Percentiles rank a stretch among this genome's conserved stretches.
Evolutionary conservation across 2,113 vertebrate genomes (phyloP).

Genomic region (Ptilonorhynchus violaceus): DNA sequence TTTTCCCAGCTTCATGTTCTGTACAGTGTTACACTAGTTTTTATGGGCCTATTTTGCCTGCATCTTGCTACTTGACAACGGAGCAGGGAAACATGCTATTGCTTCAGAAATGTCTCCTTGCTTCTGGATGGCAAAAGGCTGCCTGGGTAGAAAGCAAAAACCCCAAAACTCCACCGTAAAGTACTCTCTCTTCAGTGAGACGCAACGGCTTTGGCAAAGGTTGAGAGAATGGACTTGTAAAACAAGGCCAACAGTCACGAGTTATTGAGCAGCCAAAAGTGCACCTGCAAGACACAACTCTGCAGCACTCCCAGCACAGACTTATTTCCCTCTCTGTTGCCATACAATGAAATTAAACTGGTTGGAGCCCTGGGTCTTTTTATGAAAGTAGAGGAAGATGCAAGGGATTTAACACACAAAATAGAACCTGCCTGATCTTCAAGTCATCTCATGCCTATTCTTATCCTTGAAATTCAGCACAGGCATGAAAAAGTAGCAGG

Average conservation of each 20-base stretch:
- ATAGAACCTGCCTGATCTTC: neutral
- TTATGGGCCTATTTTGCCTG: neutral
- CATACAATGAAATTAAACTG: neutral
- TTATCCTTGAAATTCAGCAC: neutral
- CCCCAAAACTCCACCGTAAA: neutral
- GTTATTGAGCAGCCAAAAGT: fast-evolving
- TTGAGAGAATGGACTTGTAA: neutral
- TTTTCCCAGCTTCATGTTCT: neutral
- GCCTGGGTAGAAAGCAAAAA: neutral
- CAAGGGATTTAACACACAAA: neutral
- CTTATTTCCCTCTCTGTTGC: neutral
- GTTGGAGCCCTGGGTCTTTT: neutral
- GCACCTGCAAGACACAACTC: neutral
- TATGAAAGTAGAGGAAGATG: neutral
- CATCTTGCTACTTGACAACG: neutral
- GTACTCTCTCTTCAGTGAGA: neutral
- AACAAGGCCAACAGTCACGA: neutral
- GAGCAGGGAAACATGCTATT: neutral
- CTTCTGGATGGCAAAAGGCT: neutral
- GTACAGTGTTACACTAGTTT: neutral
- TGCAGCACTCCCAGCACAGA: neutral
- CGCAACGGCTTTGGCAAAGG: neutral
- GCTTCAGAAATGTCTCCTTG: neutral
- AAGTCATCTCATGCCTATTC: neutral
- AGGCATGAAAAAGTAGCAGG: neutral